A percentile compares a stretch with the other conserved stretches of the same genome.
phyloP scores from a whole-genome alignment of 2,113 vertebrate genomes.

The Ceyx melanurus region DNA sequence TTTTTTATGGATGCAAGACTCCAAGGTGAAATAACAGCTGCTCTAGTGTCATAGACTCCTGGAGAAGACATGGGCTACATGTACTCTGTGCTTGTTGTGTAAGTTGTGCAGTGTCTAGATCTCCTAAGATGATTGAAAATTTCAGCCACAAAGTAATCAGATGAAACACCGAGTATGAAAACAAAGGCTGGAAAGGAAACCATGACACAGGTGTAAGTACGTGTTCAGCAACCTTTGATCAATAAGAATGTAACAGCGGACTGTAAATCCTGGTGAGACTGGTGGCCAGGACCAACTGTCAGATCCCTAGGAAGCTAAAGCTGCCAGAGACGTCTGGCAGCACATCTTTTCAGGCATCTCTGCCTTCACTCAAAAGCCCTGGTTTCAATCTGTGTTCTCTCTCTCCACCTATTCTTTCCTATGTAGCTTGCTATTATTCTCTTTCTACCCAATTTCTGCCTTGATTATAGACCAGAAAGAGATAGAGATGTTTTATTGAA shows the following conservation, averaged over 20 bases:
- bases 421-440: not conserved
- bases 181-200: not conserved
- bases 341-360: conserved; percentile 1
- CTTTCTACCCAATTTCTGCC: not conserved
- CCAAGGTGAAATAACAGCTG: not conserved
- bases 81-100: not conserved
- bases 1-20: not conserved
- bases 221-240: not conserved
- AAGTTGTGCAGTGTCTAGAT: not conserved
- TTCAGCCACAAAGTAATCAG: not conserved
- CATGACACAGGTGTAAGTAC: not conserved
- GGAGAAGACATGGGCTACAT: not conserved
- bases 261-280: not conserved
- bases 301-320: not conserved
- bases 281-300: not conserved
- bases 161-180: not conserved
- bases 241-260: not conserved
- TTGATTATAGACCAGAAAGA: not conserved
- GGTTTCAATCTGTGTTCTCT: not conserved
- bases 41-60: not conserved
- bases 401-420: not conserved
- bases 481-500: conserved; percentile 33
- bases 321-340: not conserved
- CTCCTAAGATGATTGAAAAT: not conserved
- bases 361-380: not conserved